Conservation (phyloP, 1,140 invertebrate species). For the Colletes gigas region DNA sequence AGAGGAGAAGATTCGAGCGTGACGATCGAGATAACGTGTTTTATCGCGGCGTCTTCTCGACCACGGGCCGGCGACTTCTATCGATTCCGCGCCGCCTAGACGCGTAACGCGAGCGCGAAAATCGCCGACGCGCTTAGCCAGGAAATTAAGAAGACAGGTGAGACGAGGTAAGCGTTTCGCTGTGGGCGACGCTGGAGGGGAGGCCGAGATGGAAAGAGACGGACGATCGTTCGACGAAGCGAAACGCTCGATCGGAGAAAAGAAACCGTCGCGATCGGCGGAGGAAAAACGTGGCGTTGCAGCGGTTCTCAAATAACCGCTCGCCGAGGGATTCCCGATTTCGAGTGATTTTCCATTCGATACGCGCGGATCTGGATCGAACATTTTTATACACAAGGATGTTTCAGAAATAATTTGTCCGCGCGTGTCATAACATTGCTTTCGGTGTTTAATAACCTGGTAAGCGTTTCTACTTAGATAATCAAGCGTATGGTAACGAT, state of each 20-base stretch:
- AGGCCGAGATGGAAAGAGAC: conserved; percentile 28
- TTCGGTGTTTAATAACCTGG: too few species aligned
- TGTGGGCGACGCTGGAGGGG: conserved; percentile 1
- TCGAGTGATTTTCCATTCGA: neutral
- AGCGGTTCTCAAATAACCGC: conserved; percentile 52
- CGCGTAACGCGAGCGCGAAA: conserved; percentile 35
- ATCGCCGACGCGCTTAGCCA: conserved; percentile 35
- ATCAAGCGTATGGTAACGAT: too few species aligned
- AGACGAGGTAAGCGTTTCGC: conserved; percentile 57
- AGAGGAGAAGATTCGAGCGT: neutral
- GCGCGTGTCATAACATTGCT: too few species aligned
- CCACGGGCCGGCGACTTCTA: neutral
- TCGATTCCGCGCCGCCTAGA: conserved; percentile 4
- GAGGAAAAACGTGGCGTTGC: conserved; percentile 27
- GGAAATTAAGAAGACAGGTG: conserved; percentile 67
- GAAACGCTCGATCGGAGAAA: conserved; percentile 23
- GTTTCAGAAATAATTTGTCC: too few species aligned
- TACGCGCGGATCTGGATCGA: neutral
- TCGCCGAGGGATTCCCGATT: neutral
- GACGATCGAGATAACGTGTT: neutral
- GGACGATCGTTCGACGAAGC: conserved; percentile 5
- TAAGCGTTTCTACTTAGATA: too few species aligned
- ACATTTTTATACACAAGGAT: too few species aligned
- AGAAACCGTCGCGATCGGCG: conserved; percentile 18
- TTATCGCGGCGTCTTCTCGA: neutral